Conservation (phyloP, 2,888 invertebrate species). For the Lithophane leautieri region DNA sequence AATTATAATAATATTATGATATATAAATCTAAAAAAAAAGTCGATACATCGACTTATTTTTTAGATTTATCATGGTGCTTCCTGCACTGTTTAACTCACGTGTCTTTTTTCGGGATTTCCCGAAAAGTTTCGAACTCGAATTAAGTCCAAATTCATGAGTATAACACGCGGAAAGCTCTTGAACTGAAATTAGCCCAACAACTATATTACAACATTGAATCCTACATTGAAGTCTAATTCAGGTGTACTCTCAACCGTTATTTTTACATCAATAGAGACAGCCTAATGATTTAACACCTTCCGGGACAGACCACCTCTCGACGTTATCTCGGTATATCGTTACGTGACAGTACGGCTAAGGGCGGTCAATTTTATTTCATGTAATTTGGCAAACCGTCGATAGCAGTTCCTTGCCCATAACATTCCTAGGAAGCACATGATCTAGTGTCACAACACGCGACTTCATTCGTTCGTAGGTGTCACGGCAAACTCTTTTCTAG, state of each 20-base stretch:
- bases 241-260: not conserved
- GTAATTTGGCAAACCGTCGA: no score
- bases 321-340: no score
- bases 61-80: not conserved
- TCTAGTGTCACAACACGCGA: no score
- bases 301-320: no score
- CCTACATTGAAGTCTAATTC: not conserved
- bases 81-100: not conserved
- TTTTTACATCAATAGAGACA: slow-evolving; percentile 19
- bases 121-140: not conserved
- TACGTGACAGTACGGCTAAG: no score
- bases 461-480: no score
- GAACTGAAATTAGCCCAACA: not conserved
- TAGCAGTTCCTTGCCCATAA: no score
- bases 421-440: no score
- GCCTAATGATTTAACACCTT: slow-evolving; percentile 26
- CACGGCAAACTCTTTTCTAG: no score
- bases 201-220: not conserved
- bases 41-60: not conserved
- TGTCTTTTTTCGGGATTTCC: not conserved
- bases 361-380: no score
- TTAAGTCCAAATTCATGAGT: not conserved
- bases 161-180: not conserved
- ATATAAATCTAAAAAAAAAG: no score
- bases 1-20: no score